Conservation (phyloP, 2,113 vertebrate species). For the Muscicapa adusta region DNA sequence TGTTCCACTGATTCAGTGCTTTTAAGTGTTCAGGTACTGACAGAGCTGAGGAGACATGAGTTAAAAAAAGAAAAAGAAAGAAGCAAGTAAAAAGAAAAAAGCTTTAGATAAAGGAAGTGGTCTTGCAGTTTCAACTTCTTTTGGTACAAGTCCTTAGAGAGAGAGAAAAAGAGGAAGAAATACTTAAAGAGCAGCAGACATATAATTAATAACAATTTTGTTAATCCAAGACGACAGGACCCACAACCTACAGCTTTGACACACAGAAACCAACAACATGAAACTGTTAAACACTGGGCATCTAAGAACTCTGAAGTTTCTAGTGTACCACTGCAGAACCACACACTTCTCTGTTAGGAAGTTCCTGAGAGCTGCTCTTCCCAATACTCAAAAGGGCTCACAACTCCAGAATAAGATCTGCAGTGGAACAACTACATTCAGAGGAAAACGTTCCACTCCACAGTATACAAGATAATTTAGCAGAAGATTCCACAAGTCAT, state of each 20-base stretch:
- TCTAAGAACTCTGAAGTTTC: not conserved
- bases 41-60: not conserved
- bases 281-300: not conserved
- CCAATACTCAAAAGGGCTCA: not conserved
- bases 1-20: not conserved
- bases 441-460: not conserved
- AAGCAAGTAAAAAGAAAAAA: not conserved
- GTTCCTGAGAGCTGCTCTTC: not conserved
- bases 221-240: not conserved
- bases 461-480: not conserved
- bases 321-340: not conserved
- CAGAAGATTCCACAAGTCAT: not conserved
- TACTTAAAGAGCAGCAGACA: not conserved
- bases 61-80: not conserved
- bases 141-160: not conserved
- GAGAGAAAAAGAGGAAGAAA: not conserved
- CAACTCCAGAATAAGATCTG: not conserved
- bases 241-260: not conserved
- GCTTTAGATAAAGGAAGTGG: not conserved
- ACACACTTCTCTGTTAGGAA: not conserved
- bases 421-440: not conserved
- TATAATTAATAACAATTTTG: not conserved
- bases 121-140: not conserved
- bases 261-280: not conserved
- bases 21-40: not conserved